Conservation (phyloP, 2,113 vertebrate species). For the Octodon degus region DNA sequence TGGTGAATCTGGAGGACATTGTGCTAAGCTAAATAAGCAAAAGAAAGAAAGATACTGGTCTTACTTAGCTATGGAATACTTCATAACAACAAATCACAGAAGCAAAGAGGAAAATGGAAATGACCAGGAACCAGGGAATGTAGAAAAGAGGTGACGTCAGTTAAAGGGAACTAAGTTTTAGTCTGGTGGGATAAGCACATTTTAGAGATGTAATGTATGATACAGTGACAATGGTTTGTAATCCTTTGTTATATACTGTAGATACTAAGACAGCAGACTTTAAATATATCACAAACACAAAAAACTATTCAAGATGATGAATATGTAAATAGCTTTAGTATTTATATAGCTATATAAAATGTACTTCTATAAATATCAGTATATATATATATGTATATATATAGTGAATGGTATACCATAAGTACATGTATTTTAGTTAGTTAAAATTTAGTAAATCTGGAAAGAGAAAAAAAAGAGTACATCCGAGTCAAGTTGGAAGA, state of each 20-base stretch:
- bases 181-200: background rate
- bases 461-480: background rate
- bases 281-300: background rate
- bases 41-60: background rate
- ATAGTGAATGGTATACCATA: background rate
- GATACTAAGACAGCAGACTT: background rate
- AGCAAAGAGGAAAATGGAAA: background rate
- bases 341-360: background rate
- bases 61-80: background rate
- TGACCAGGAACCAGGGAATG: background rate
- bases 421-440: background rate
- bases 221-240: background rate
- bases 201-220: background rate
- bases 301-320: background rate
- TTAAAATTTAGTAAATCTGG: background rate
- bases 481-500: background rate
- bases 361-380: background rate
- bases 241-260: background rate
- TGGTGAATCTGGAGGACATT: background rate
- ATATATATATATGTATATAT: background rate
- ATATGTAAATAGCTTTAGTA: background rate
- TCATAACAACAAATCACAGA: background rate
- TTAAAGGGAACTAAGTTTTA: background rate
- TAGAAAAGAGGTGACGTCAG: background rate
- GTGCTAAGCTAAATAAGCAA: background rate